phyloP scores from a whole-genome alignment of 2,797 vertebrate genomes.

The Lacerta viridis region DNA sequence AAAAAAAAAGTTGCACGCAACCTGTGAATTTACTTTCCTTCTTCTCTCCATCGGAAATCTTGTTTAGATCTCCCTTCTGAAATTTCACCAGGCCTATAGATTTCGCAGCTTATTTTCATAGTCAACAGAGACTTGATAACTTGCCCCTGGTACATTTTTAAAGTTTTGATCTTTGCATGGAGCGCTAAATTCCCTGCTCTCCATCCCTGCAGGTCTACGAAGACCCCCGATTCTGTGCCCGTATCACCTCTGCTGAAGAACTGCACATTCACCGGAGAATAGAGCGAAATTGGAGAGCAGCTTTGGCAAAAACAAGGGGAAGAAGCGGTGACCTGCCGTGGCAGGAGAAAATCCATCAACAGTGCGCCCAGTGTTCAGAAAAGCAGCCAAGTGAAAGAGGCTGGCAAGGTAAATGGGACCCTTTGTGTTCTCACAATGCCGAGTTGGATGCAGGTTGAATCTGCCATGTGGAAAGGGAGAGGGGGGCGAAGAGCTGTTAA shows the following conservation, averaged over 20 bases:
- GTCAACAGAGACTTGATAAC: not conserved
- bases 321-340: not conserved
- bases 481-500: not conserved
- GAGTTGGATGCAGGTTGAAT: not conserved
- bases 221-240: not conserved
- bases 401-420: conserved; percentile 40
- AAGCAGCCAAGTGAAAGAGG: conserved; percentile 22
- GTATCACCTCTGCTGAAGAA: not conserved
- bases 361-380: conserved; percentile 10
- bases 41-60: not conserved
- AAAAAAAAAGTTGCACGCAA: too few species aligned
- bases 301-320: conserved; percentile 1
- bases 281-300: not conserved
- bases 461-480: not conserved
- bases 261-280: not conserved
- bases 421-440: conserved; percentile 38
- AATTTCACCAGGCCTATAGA: not conserved
- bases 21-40: not conserved
- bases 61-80: not conserved
- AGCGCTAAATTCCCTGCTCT: not conserved
- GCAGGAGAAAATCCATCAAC: conserved; percentile 9
- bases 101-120: not conserved
- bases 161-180: not conserved
- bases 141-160: not conserved
- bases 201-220: not conserved